Conservation (phyloP, 2,797 vertebrate genomes). For the Nyctalus aviator region DNA sequence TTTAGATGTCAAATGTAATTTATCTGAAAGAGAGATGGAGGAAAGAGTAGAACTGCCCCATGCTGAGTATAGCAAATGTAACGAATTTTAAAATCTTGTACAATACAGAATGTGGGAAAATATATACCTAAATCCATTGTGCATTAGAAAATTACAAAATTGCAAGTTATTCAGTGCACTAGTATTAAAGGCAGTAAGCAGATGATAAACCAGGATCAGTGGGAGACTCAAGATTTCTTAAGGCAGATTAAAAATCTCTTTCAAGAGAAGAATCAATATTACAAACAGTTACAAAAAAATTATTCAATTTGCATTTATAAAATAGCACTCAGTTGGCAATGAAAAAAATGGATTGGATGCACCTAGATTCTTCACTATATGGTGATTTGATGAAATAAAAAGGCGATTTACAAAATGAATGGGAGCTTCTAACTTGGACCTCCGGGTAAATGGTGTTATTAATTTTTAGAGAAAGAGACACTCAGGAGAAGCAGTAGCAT, state of each 20-base stretch:
- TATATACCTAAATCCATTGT: not conserved
- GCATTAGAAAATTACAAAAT: not conserved
- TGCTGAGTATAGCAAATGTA: not conserved
- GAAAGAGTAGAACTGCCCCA: not conserved
- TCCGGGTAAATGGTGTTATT: not conserved
- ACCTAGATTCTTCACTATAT: not conserved
- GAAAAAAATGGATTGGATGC: not conserved
- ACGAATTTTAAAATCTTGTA: not conserved
- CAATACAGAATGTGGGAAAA: not conserved
- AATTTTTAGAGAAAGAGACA: not conserved
- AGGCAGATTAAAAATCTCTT: not conserved
- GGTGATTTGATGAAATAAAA: not conserved
- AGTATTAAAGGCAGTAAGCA: not conserved
- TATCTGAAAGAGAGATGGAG: not conserved
- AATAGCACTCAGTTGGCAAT: not conserved
- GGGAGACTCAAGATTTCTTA: not conserved
- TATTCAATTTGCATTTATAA: not conserved
- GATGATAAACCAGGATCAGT: not conserved
- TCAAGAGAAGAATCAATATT: not conserved
- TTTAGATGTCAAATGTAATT: not conserved
- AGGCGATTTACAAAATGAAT: not conserved
- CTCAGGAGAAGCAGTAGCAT: not conserved
- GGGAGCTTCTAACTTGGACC: not conserved
- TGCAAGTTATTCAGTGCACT: not conserved
- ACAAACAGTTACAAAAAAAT: not conserved